Conservation (phyloP, 2,797 vertebrate genomes). For the Muscicapa comitata region DNA sequence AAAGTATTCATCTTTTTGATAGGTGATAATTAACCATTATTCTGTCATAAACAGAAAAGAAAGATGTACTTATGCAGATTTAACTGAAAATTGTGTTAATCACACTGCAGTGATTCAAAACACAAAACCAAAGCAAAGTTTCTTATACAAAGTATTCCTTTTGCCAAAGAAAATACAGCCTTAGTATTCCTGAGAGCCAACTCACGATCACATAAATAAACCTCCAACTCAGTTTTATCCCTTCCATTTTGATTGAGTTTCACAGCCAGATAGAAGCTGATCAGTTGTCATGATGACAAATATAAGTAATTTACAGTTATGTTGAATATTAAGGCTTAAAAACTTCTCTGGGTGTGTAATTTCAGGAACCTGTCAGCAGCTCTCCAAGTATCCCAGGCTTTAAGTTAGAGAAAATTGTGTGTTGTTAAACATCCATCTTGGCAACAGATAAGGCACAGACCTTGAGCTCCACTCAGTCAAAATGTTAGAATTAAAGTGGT, state of each 20-base stretch:
- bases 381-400: neutral
- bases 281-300: neutral
- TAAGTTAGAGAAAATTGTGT: neutral
- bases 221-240: neutral
- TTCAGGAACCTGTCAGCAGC: neutral
- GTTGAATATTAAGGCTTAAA: neutral
- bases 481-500: neutral
- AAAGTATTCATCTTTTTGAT: constrained; percentile 71
- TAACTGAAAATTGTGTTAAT: constrained; percentile 68
- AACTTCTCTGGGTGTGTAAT: neutral
- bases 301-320: neutral
- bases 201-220: constrained; percentile 23
- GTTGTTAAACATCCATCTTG: neutral
- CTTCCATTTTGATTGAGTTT: neutral
- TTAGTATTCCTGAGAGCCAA: constrained; percentile 22
- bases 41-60: constrained; percentile 76
- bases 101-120: constrained; percentile 71
- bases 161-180: constrained; percentile 12
- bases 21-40: constrained; percentile 74
- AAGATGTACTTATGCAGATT: constrained; percentile 56
- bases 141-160: constrained; percentile 50
- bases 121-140: constrained; percentile 56
- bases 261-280: neutral
- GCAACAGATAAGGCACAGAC: neutral
- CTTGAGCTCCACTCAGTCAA: neutral